Evolutionary conservation across 2,797 vertebrate genomes (phyloP), one percentile per base, ranked within the genome.

Genomic region (Gambusia yucatana): DNA sequence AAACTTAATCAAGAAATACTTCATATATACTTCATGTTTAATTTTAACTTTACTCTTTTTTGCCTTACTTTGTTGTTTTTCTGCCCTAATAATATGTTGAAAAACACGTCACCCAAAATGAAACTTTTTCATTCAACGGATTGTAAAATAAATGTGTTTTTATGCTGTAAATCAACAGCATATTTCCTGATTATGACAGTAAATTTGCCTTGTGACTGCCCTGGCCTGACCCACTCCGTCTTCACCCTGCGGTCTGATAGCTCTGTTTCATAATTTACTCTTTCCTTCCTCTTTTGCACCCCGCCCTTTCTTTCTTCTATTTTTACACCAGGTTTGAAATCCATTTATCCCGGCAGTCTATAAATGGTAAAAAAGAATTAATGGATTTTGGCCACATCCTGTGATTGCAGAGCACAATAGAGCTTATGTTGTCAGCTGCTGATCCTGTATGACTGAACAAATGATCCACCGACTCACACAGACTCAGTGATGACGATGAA

Each of bases 361-460:
- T 86, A 76, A 91, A 87, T 55, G 79, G 84, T 84, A 65, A 39
- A 61, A 39, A 65, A 82, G 63, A 85, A 84, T 84, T 72, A 80
- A 81, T 48, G 14, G 67, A 39, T 63, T 76, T 33, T 63, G 44
- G 79, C 33, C 33, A 80, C 67, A 50, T 80, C 79, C 67, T 76
- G 73, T 76, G 65, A 76, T 50, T 61, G 50, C 33, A 80, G 65
- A 72, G 25, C 13, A 28, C 59, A 57, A 47, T 78, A 16, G 79
- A 86, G 72, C 84, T 90, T 80, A 81, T 89, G 89, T 74, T 79
- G 84, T 88, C 78, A 73, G 48, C 44, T n/a, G 75, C 67, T 86
- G 78, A 85, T 82, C 75, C 55, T 36, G 44, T 46, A 17, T 84
- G 87, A 77, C 77, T 55, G 73, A 20, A 0, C 69, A 57, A 43